Base-by-base conservation (phyloP, 23 tunicate genomes). In the Diplosoma virens region DNA sequence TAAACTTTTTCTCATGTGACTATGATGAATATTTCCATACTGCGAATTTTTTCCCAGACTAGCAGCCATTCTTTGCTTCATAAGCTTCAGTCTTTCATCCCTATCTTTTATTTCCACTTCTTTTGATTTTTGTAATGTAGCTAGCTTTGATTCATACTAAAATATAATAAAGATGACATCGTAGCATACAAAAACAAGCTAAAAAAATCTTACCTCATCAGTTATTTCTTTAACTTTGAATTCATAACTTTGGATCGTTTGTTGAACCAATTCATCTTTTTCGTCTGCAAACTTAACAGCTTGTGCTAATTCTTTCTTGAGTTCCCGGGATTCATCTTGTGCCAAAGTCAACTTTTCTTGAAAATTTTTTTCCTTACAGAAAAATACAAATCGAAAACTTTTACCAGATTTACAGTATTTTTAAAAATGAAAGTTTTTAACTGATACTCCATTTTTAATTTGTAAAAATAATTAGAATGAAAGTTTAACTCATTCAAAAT, bases 51-150 rank as follows among this genome's bases (percentile, higher is more conserved):
- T 89, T 70, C 96, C 96, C 22, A 89, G 34, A 21, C 80, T 82
- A 31, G 85, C 88, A 0, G 96, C 96, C 96, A 89, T 89, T 29
- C 88, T 78, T 67, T 78, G 72, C 29, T 89, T 89, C 67, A 89
- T 31, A 5, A 83, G 20, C 1, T 33, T 47, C 50, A 89, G 22
- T 35, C 61, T 77, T 3, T 77, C 88, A 59, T 89, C 88, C 30
- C 63, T 77, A 31, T 89, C 84, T 82, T 50, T 41, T 1, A 89
- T 37, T 65, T 82, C 87, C 58, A 41, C 54, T 34, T 77, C 83
- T 69, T 78, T 82, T 18, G 64, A 21, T 41, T 77, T 84, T 29
- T 47, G 37, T 1, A 89, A 63, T 3, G 68, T 60, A 31, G 53
- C 63, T 23, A 89, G 23, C 27, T 89, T 71, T 34, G 32, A 47